phyloP scores from a whole-genome alignment of 2,797 vertebrate species.

The Melanotaenia nigrans region DNA sequence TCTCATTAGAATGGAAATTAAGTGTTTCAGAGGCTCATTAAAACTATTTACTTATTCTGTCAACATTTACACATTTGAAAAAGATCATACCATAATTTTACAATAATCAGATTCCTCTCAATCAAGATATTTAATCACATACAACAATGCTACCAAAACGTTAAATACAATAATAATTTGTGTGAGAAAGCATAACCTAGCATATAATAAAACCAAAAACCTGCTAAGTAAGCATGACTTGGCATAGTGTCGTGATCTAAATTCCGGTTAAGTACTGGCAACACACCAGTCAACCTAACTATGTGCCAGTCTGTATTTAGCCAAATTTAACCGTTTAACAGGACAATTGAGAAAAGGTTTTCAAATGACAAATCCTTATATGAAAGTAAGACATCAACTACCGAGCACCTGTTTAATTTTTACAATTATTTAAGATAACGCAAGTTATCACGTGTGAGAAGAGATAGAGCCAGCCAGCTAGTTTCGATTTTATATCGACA shows the following conservation, averaged over 20 bases:
- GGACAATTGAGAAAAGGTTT: too few species aligned
- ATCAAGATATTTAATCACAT: neutral
- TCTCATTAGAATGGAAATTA: neutral
- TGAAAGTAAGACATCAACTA: neutral
- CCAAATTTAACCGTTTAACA: neutral
- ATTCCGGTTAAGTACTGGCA: neutral
- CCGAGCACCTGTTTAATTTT: neutral
- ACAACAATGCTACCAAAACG: too few species aligned
- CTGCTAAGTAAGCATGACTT: neutral
- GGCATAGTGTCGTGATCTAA: neutral
- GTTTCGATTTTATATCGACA: neutral
- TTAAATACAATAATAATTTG: neutral
- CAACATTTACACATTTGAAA: too few species aligned
- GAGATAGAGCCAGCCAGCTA: accelerated
- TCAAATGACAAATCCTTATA: neutral
- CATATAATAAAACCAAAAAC: neutral
- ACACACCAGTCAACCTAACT: neutral
- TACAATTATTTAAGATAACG: neutral
- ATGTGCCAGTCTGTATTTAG: neutral
- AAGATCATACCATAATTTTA: neutral
- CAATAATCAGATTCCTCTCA: neutral
- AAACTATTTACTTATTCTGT: too few species aligned
- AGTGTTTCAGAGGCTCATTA: neutral
- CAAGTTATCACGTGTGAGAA: neutral
- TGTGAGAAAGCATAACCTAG: neutral